A percentile compares a stretch with the other conserved stretches of the same genome.
Evolutionary conservation across 2,113 vertebrate species (phyloP).

Genomic region (Tiliqua scincoides): DNA sequence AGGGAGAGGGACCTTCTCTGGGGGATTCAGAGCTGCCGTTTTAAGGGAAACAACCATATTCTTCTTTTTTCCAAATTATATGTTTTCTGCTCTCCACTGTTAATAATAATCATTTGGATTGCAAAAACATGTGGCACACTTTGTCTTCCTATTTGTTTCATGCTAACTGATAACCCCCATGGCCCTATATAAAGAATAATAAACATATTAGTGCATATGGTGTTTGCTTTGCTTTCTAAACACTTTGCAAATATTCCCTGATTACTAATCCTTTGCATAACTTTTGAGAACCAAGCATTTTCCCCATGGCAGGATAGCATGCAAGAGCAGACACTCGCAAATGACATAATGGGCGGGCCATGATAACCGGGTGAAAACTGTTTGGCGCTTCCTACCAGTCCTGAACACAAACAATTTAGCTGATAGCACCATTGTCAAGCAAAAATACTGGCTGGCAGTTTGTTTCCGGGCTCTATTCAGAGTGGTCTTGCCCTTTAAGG

Average conservation of each 20-base stretch:
- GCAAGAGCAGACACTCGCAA: neutral
- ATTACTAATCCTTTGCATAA: constrained; percentile 4
- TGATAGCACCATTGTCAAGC: neutral
- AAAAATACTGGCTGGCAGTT: neutral
- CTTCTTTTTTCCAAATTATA: constrained; percentile 11
- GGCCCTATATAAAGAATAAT: constrained; percentile 28
- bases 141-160: constrained; percentile 11
- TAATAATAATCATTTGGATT: constrained; percentile 15
- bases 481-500: too few species aligned
- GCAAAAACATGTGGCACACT: neutral
- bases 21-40: neutral
- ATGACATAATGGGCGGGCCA: neutral
- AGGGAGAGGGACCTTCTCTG: rapidly evolving
- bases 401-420: neutral
- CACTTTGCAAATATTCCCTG: constrained; percentile 15
- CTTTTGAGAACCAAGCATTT: constrained; percentile 16
- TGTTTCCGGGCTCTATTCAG: too few species aligned
- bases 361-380: neutral
- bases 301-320: neutral
- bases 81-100: neutral
- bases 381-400: neutral
- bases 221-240: constrained; percentile 21
- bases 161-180: constrained; percentile 3
- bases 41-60: neutral
- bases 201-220: constrained; percentile 19